These are phyloP conservation scores for Erinaceus europaeus DNA, from an alignment of 2,113 vertebrate genomes.

Conservation along the genomic window DNA sequence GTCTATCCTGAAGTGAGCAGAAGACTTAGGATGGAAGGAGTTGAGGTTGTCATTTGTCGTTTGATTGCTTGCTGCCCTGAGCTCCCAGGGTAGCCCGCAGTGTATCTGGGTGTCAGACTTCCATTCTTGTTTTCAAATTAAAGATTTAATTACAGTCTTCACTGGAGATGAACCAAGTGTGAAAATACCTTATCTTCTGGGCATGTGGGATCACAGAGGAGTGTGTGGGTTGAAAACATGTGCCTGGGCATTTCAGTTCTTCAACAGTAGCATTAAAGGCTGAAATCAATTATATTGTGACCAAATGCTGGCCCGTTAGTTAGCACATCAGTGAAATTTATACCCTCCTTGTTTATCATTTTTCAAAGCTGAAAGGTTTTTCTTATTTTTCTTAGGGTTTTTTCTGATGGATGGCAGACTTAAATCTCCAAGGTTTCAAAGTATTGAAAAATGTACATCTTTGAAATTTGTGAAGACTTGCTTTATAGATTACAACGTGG, in stretches of 20 bases:
- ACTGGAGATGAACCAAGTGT: constrained; percentile 70
- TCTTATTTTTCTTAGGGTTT: not conserved
- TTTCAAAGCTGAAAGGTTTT: constrained; percentile 10
- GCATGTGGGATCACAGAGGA: constrained; percentile 39
- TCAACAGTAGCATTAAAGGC: constrained; percentile 59
- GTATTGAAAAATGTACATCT: not conserved
- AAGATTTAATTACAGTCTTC: constrained; percentile 70
- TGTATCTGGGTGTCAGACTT: constrained; percentile 53
- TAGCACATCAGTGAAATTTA: constrained; percentile 48
- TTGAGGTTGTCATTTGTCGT: constrained; percentile 7
- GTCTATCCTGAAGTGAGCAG: constrained; percentile 44
- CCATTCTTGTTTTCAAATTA: constrained; percentile 60
- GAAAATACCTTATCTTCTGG: constrained; percentile 53
- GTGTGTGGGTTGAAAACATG: constrained; percentile 37
- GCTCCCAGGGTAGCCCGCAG: not conserved
- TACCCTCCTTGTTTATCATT: not conserved
- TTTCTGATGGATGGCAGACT: not conserved
- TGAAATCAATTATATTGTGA: constrained; percentile 49
- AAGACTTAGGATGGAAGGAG: constrained; percentile 36
- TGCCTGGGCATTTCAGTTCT: constrained; percentile 49
- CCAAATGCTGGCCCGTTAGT: constrained; percentile 15
- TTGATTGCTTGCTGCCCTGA: constrained; percentile 46
- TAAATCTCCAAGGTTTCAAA: not conserved
- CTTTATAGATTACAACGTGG: not conserved
- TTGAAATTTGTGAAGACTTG: not conserved